Base-by-base conservation (phyloP, 2,888 invertebrate species). In the Criorhina ranunculi region DNA sequence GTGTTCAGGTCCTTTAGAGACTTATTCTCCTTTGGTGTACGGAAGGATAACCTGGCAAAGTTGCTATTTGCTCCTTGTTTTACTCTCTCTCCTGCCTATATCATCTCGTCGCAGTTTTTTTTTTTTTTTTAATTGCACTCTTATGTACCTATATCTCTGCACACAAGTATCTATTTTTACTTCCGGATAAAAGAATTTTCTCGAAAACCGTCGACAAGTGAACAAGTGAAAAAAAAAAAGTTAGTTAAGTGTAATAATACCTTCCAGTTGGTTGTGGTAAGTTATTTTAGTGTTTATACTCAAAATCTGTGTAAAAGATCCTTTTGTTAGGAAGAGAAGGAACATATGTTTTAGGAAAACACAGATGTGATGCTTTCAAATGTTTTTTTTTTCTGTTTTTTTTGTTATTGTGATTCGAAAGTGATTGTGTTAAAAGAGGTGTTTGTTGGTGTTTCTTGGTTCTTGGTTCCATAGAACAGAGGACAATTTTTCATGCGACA, bases 81-180 rank as follows among this genome's bases (percentile, higher is more conserved):
- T 46, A 7, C 33, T 24, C 62, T 67, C 72, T 46, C 64, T 29
- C 37, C 42, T 11, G 12, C n/a, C 29, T 24, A 51, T 42, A 51
- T 53, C 12, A 19, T 40, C 57, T 53, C 44, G 40, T 53, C 59
- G 55, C 67, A 72, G n/a, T n/a, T n/a, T n/a, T n/a, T n/a, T n/a
- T n/a, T n/a, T n/a, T n/a, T n/a, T 69, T 62, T 69, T 83, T 73
- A 31, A 69, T 69, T 79, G 73, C 79, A 79, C 57, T 79, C 15
- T 53, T 69, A 67, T 82, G 66, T n/a, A n/a, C n/a, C n/a, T n/a
- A 4, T 24, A 24, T 24, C 24, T 59, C 67, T 73, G 78, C 72
- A 83, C 72, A 83, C 66, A 70, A 73, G 67, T 53, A 40, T 67
- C 46, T 64, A 40, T 67, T 64, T 53, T 53, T 40, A 57, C 72